These are phyloP conservation scores for Adoxophyes honmai DNA, from an alignment of 1,140 invertebrate genomes.

Conservation along the genomic window DNA sequence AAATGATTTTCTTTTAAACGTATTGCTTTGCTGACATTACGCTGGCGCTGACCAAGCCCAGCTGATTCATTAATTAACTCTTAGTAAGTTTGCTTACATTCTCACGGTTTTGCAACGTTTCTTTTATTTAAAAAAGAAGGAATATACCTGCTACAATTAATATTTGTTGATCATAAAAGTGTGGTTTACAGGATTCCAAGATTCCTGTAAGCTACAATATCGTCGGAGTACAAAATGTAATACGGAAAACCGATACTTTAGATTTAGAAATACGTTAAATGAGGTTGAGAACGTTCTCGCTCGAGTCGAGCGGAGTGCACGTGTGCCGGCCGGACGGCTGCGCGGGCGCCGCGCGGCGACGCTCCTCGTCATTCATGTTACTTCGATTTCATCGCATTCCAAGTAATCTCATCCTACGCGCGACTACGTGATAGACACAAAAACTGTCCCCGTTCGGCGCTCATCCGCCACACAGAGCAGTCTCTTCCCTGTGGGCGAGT, in stretches of 20 bases:
- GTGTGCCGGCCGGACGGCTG: constrained; percentile 54
- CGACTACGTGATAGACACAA: constrained; percentile 32
- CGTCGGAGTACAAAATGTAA: no score
- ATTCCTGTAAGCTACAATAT: no score
- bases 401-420: constrained; percentile 38
- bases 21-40: neutral
- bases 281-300: constrained; percentile 32
- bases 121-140: constrained; percentile 24
- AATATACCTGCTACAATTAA: constrained; percentile 16
- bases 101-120: neutral
- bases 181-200: no score
- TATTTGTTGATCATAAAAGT: no score
- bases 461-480: constrained; percentile 21
- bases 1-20: constrained; percentile 39
- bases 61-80: constrained; percentile 9
- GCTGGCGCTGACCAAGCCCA: neutral
- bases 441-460: constrained; percentile 34
- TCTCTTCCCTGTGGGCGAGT: constrained; percentile 30
- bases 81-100: constrained; percentile 8
- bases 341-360: constrained; percentile 31
- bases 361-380: constrained; percentile 55
- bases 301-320: constrained; percentile 41
- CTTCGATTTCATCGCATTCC: constrained; percentile 43
- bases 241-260: no score
- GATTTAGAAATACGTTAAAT: neutral